Evolutionary conservation across 2,888 invertebrate genomes (phyloP).

Genomic region (Epinotia ramella): DNA sequence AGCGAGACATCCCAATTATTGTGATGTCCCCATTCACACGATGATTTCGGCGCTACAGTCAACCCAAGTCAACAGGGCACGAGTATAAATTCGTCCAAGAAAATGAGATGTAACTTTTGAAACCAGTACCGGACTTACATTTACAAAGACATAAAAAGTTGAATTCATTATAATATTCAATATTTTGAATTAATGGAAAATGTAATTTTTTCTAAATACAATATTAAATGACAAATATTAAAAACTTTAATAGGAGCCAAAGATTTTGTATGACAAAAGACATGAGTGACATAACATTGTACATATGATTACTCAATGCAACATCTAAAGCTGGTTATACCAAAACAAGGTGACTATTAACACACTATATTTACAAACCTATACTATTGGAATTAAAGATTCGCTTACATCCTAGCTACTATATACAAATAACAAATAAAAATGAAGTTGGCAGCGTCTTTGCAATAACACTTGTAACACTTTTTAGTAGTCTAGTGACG

Average conservation of each 20-base stretch:
- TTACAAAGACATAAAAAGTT: slow-evolving; percentile 14
- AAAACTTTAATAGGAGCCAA: slow-evolving; percentile 18
- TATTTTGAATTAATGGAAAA: slow-evolving; percentile 20
- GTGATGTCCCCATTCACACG: not conserved
- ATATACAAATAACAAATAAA: slow-evolving; percentile 14
- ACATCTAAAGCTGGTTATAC: slow-evolving; percentile 41
- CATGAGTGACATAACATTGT: no score
- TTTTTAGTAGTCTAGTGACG: not conserved
- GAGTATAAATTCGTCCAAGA: not conserved
- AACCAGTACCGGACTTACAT: not conserved
- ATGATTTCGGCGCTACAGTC: not conserved
- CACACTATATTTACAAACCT: slow-evolving; percentile 30
- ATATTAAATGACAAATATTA: slow-evolving; percentile 20
- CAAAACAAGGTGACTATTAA: slow-evolving; percentile 33
- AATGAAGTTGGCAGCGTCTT: slow-evolving; percentile 14
- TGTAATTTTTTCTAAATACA: slow-evolving; percentile 9
- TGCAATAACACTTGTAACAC: not conserved
- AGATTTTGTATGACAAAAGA: slow-evolving; percentile 4
- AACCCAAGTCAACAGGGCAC: not conserved
- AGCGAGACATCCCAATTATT: not conserved
- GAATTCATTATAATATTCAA: slow-evolving; percentile 5
- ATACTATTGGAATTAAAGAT: slow-evolving; percentile 10
- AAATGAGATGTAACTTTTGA: not conserved
- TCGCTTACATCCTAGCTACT: slow-evolving; percentile 22
- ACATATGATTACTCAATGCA: slow-evolving; percentile 16